Base-by-base conservation (phyloP, 2,888 invertebrate species). In the Antitype chi region DNA sequence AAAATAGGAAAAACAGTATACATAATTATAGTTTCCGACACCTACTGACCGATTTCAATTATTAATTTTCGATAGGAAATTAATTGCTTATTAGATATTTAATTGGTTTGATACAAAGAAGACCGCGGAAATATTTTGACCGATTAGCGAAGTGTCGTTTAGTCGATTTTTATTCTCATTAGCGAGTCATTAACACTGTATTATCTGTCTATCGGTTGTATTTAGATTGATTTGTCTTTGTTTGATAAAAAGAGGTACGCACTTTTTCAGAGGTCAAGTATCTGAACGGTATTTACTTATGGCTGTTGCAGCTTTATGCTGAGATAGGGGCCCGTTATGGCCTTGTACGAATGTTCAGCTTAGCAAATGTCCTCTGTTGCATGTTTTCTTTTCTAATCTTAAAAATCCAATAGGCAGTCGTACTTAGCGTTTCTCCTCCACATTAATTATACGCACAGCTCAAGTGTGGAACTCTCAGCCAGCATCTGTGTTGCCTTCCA, bases 41-140 rank as follows among this genome's bases (percentile, higher is more conserved):
- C 59, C 72, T 38, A 76, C 64, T 85, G 64, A 70, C 82, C 85
- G 73, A 82, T 55, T 68, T 85, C 3, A 73, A 68, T 74, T 0
- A 81, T 85, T 73, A 32, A 38, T 81, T 77, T 77, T 74, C 13
- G 38, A 85, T 76, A 49, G 43, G 32, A 55, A 53, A 63, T 59
- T 74, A 77, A 84, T 77, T 69, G 3, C 2, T 55, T 28, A 79
- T 73, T 74, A 77, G n/a, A 59, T 71, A 78, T 60, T 25, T 57
- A 63, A 80, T 67, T 69, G 23, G 1, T 70, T 62, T 17, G 38
- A 71, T 38, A 64, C 49, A 66, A 70, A 74, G 66, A 55, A 13
- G 60, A 72, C 60, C 43, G 47, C 52, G 82, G 76, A 71, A 85
- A 82, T 64, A 70, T 76, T 85, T 77, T 47, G 69, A 74, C 55